These are phyloP conservation scores for Carposina sasakii DNA, from an alignment of 1,140 invertebrate genomes.

Conservation along the genomic window DNA sequence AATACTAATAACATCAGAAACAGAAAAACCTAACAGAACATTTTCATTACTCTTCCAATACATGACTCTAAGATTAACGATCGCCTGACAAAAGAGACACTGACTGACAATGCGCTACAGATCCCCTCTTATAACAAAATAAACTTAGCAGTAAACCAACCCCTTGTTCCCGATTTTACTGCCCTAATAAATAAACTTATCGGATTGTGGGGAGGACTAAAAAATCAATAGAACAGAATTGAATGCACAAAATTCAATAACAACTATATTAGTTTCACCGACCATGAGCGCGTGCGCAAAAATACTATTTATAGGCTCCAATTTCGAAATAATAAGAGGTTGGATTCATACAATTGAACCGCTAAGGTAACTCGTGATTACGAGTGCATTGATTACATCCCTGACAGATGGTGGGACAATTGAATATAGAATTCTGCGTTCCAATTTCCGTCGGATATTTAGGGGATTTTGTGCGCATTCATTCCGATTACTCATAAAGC, in stretches of 20 bases:
- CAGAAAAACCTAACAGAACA: slow-evolving; percentile 20
- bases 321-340: slow-evolving; percentile 36
- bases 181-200: slow-evolving; percentile 63
- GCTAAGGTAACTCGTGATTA: slow-evolving; percentile 41
- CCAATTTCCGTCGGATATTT: slow-evolving; percentile 45
- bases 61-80: slow-evolving; percentile 39
- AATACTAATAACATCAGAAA: slow-evolving; percentile 16
- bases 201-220: slow-evolving; percentile 39
- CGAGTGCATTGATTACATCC: slow-evolving; percentile 43
- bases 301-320: slow-evolving; percentile 31
- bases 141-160: slow-evolving; percentile 54
- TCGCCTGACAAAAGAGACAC: slow-evolving; percentile 35
- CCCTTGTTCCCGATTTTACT: slow-evolving; percentile 56
- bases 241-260: slow-evolving; percentile 34
- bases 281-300: slow-evolving; percentile 32
- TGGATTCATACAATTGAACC: slow-evolving; percentile 36
- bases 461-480: slow-evolving; percentile 59
- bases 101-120: slow-evolving; percentile 40
- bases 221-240: slow-evolving; percentile 30
- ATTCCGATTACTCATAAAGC: slow-evolving; percentile 15
- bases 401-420: slow-evolving; percentile 60
- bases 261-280: slow-evolving; percentile 44
- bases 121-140: slow-evolving; percentile 46
- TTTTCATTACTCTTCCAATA: slow-evolving; percentile 21
- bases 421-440: slow-evolving; percentile 40